Evolutionary conservation across 2,113 vertebrate genomes (phyloP).

Genomic region (Mionectes macconnelli): DNA sequence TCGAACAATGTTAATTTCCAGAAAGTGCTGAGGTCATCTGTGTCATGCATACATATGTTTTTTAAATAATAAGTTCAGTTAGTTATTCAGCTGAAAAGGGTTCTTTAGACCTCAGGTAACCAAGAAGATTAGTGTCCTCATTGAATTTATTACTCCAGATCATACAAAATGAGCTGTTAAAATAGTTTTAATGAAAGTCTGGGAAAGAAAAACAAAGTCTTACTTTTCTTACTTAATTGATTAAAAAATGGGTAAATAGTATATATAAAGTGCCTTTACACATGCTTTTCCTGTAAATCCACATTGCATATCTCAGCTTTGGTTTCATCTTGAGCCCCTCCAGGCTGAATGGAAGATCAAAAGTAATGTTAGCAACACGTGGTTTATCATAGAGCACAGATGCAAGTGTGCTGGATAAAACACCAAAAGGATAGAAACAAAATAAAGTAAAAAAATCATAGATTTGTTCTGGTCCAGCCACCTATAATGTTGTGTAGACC

Average conservation of each 20-base stretch:
- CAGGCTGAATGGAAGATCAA: background rate
- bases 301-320: background rate
- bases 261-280: background rate
- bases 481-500: background rate
- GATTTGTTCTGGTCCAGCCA: background rate
- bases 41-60: background rate
- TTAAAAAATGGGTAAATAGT: background rate
- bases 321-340: background rate
- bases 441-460: background rate
- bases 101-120: background rate
- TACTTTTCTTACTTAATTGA: background rate
- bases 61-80: background rate
- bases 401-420: background rate
- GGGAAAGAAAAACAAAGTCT: background rate
- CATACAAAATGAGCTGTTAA: background rate
- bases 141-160: background rate
- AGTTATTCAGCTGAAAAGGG: background rate
- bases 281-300: background rate
- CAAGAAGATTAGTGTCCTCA: background rate
- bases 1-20: background rate
- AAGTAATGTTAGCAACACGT: background rate
- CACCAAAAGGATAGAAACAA: background rate
- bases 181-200: background rate
- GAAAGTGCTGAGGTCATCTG: conserved; percentile 9
- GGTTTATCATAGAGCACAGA: background rate